Base-by-base conservation (phyloP, 2,888 invertebrate genomes). In the Halocaridina rubra region DNA sequence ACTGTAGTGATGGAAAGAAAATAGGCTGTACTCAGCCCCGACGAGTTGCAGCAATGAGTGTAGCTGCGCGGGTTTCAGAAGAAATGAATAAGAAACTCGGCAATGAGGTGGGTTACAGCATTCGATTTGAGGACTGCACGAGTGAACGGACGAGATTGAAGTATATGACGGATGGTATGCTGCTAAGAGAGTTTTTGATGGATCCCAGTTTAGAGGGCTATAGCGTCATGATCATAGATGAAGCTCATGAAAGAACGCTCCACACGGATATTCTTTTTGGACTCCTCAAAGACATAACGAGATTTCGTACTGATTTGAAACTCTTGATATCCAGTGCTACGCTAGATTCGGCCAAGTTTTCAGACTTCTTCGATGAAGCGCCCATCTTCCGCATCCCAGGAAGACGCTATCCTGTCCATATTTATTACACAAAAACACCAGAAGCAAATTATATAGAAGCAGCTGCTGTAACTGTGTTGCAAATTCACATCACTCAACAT, bases 1-100 rank as follows among this genome's bases (percentile, higher is more conserved):
- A 95, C 90, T 95, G 96, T 0, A 89, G 89, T 29, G 89, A 89
- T 57, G 89, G 89, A 87, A 88, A 86, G 84, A 87, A 88, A 89
- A 96, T 99, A 90, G 99, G 98, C 0, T 99, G 99, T 90, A 99
- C 99, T 0, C 98, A 98, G 91, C 99, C 99, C 0, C 93, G 99
- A 88, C 93, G 99, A 91, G 99, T 99, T 1, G 99, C 99, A 27
- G 98, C 99, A 2, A 99, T 99, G 99, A 98, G 98, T n/a, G 99
- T 99, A 27, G 97, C 99, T 24, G 96, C 98, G 3, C 94, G 99
- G 91, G 99, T 99, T 0, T 97, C 99, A 2, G 96, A 99, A 91
- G 99, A 99, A 93, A 97, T 99, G 96, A 94, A 94, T 89, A 96
- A 97, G 0, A 99, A 99, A 92, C 92, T 99, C 30, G 99, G 39